These are phyloP conservation scores for Carduelis carduelis DNA, from an alignment of 2,797 vertebrate species.

Conservation along the genomic window DNA sequence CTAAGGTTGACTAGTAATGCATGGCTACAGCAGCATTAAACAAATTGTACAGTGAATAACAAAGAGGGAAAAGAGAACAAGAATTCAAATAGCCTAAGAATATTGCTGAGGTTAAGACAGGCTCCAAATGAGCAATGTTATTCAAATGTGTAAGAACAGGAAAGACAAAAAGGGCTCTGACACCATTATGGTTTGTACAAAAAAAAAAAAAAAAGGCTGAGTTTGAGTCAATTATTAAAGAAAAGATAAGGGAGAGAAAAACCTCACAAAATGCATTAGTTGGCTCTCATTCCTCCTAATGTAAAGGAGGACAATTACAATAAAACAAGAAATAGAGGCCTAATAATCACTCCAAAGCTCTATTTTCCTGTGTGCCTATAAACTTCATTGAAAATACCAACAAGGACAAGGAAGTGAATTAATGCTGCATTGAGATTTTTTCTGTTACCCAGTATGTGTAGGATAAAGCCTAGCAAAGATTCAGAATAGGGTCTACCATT, in stretches of 20 bases:
- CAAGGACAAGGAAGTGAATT: background rate
- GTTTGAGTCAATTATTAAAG: conserved; percentile 38
- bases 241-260: conserved; percentile 23
- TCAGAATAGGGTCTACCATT: background rate
- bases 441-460: background rate
- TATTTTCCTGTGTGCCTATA: background rate
- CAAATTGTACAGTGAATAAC: conserved; percentile 59
- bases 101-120: conserved; percentile 47
- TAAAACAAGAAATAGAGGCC: background rate
- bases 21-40: conserved; percentile 60
- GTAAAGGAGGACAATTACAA: background rate
- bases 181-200: background rate
- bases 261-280: conserved; percentile 27
- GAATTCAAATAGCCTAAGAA: conserved; percentile 38
- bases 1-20: conserved; percentile 61
- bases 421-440: background rate
- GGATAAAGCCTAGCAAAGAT: background rate
- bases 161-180: conserved; percentile 32
- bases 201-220: background rate
- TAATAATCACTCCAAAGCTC: background rate
- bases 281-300: conserved; percentile 7
- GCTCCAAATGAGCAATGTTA: conserved; percentile 51
- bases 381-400: background rate
- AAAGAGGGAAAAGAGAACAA: conserved; percentile 35
- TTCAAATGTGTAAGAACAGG: conserved; percentile 23